Conservation (phyloP, 2,113 vertebrate species). For the Phasianus colchicus region DNA sequence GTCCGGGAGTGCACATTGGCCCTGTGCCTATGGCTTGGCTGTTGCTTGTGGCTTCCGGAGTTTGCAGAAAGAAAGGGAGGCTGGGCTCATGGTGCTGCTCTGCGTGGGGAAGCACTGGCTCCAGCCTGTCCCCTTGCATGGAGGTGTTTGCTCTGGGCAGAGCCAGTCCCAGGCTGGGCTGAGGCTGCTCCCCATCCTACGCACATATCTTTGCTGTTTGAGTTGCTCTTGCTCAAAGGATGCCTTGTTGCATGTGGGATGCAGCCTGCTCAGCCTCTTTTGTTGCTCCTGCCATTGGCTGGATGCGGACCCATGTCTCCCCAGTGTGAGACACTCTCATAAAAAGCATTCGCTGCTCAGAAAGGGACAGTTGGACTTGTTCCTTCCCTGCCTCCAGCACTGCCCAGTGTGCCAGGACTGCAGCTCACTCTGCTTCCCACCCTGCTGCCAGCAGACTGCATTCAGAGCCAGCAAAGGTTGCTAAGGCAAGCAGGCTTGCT, state of each 20-base stretch:
- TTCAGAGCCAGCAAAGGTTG: not conserved
- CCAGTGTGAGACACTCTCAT: not conserved
- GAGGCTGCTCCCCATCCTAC: not conserved
- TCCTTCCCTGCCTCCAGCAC: not conserved
- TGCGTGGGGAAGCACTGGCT: not conserved
- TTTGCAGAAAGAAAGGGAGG: not conserved
- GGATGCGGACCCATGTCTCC: not conserved
- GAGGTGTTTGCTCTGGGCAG: not conserved
- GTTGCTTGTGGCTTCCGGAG: not conserved
- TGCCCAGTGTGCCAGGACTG: not conserved
- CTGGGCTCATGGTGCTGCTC: not conserved
- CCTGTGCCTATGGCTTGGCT: not conserved
- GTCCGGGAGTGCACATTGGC: conserved; percentile 42
- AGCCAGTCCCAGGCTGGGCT: fast-evolving
- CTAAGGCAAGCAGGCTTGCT: not conserved
- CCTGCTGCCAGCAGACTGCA: not conserved
- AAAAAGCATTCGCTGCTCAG: not conserved
- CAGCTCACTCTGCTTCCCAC: not conserved
- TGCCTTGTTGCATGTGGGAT: fast-evolving
- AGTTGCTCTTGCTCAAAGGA: not conserved
- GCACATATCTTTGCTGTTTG: not conserved
- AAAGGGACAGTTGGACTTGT: not conserved
- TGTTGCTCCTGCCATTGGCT: not conserved
- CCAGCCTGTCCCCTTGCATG: not conserved
- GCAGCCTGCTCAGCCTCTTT: not conserved